phyloP scores from a whole-genome alignment of 2,888 invertebrate genomes.

The Acholoe squamosa region DNA sequence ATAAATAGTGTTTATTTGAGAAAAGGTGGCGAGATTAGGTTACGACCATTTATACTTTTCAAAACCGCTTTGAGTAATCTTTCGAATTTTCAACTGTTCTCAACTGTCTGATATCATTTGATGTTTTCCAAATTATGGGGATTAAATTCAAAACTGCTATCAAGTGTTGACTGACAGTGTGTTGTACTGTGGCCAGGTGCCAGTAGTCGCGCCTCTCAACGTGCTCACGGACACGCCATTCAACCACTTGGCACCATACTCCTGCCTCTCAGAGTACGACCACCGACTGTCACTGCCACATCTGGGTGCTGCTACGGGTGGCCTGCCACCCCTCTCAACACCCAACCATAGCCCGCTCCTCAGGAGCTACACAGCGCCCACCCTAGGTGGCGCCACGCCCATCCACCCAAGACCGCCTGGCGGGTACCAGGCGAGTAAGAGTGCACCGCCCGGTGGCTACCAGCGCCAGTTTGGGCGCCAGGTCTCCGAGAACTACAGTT shows the following conservation, averaged over 20 bases:
- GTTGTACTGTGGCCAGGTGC: constrained; percentile 41
- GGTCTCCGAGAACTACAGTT: not conserved
- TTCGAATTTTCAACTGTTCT: too few relatives aligned
- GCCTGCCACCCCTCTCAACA: not conserved
- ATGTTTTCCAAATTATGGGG: too few relatives aligned
- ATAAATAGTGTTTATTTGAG: too few relatives aligned
- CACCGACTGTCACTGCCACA: not conserved
- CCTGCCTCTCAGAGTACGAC: constrained; percentile 7
- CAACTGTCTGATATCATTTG: too few relatives aligned
- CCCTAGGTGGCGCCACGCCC: not conserved
- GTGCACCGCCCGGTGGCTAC: constrained; percentile 4
- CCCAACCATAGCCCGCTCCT: constrained; percentile 25
- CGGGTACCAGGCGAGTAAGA: constrained; percentile 3
- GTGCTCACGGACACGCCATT: not conserved
- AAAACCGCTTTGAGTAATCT: too few relatives aligned
- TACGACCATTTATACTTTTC: too few relatives aligned
- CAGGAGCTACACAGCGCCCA: constrained; percentile 11
- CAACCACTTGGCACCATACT: too few relatives aligned
- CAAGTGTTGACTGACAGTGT: constrained; percentile 7
- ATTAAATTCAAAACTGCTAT: too few relatives aligned
- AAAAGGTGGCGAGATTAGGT: too few relatives aligned
- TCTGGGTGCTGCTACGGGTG: not conserved
- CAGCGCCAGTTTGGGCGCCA: constrained; percentile 27
- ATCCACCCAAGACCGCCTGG: not conserved
- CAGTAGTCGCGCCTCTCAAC: not conserved